These are phyloP conservation scores for Enhydra lutris DNA, from an alignment of 2,113 vertebrate species.

Conservation along the genomic window DNA sequence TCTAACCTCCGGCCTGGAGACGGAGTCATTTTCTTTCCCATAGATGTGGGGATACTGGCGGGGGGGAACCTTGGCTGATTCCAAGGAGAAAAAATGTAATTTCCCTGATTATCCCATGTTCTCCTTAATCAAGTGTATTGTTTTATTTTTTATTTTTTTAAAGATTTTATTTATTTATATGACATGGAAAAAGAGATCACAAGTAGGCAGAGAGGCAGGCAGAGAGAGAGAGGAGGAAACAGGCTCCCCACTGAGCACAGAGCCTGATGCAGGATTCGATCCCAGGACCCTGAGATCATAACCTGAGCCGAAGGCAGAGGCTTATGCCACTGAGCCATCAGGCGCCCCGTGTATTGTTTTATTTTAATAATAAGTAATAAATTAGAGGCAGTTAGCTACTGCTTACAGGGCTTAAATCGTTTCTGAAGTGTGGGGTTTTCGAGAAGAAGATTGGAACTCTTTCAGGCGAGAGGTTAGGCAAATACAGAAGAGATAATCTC, in stretches of 20 bases:
- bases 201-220: too few species aligned
- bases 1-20: not conserved
- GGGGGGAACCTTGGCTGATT: not conserved
- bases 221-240: too few species aligned
- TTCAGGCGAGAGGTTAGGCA: not conserved
- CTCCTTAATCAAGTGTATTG: slow-evolving; percentile 67
- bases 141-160: not conserved
- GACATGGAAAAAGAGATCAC: too few species aligned
- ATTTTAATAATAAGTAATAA: not conserved
- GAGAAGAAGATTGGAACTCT: not conserved
- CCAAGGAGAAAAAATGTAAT: not conserved
- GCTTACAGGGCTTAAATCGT: not conserved
- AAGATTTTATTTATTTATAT: too few species aligned
- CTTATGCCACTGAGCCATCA: too few species aligned
- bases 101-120: not conserved
- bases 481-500: not conserved
- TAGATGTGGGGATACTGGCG: not conserved
- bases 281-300: too few species aligned
- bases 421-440: not conserved
- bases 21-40: not conserved
- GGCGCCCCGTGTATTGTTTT: not conserved
- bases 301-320: too few species aligned
- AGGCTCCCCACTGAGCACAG: too few species aligned
- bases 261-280: too few species aligned
- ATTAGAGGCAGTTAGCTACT: not conserved